Evolutionary conservation across 1,140 invertebrate genomes (phyloP), one percentile per base, ranked within the genome.

Genomic region (Drosophila erecta): DNA sequence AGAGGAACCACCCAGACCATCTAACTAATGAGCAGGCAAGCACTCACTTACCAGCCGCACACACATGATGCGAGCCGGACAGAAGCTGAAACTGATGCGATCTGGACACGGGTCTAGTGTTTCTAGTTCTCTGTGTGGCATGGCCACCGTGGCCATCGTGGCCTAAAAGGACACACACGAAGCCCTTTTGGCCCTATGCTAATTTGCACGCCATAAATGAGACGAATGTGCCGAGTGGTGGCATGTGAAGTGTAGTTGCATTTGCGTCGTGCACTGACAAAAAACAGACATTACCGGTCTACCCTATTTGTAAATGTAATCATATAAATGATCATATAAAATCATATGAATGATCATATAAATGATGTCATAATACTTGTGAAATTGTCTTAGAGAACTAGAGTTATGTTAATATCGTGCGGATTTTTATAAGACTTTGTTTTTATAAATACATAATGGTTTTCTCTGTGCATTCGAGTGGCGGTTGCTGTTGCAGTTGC

Each of bases 161-260:
- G 30, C 24, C 55, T 56, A 41, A 62, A 84, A 84, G 79, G 83
- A 86, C 83, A 87, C 84, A 89, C 83, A 87, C 79, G 84, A 89
- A 65, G 84, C 62, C 75, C 77, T 70, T 57, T 58, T 57, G 79
- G 83, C 75, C 56, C 41, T 75, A 80, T 89, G 84, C 85, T 89
- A 90, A 89, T 89, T 89, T 89, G 85, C 84, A 90, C 76, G 76
- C 85, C 85, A 90, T 89, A 90, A 89, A 89, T 90, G 84, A 77
- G 87, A 84, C 83, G 83, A 89, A 87, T 87, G 79, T 89, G 83
- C 62, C 78, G 84, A 87, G 79, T 76, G 71, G 55, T 76, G 73
- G 62, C 55, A 60, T 46, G 50, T 69, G 73, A 53, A 59, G 53
- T 47, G 71, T 53, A 70, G 49, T 35, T 70, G 66, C 49, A 46